Evolutionary conservation across 2,797 vertebrate species (phyloP).

Genomic region (Epinephelus malabaricus): DNA sequence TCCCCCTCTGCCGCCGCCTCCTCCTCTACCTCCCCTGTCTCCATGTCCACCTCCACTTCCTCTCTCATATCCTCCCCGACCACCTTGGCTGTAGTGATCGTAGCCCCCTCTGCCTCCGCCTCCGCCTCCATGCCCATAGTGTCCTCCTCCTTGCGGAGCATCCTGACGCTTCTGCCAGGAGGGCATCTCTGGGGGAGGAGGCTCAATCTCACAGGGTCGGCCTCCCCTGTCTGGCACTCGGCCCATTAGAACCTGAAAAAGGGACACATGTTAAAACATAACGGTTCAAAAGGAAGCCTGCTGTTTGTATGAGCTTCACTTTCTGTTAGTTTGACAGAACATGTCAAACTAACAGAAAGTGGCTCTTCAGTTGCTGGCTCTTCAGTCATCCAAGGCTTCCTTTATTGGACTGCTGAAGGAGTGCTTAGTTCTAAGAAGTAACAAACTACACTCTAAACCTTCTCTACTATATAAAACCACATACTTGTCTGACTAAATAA

Average conservation of each 20-base stretch:
- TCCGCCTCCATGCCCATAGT: slow-evolving; percentile 77
- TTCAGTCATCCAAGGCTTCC: background rate
- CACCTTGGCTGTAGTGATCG: slow-evolving; percentile 83
- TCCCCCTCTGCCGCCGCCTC: slow-evolving; percentile 82
- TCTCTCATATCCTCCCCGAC: slow-evolving; percentile 89
- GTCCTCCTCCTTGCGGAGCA: slow-evolving; percentile 88
- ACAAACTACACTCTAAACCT: no score
- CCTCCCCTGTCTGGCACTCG: slow-evolving; percentile 97
- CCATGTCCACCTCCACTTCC: slow-evolving; percentile 83
- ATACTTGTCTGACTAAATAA: background rate
- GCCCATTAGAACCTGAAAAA: slow-evolving; percentile 94
- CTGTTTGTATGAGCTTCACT: background rate
- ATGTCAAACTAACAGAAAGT: no score
- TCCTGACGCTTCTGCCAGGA: slow-evolving; percentile 98
- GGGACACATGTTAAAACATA: slow-evolving; percentile 8
- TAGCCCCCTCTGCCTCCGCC: slow-evolving; percentile 84
- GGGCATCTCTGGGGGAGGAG: slow-evolving; percentile 98
- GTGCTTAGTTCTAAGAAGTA: no score
- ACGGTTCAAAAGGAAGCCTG: background rate
- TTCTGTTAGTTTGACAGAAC: background rate
- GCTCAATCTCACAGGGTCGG: slow-evolving; percentile 96
- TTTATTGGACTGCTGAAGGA: background rate
- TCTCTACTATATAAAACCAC: background rate
- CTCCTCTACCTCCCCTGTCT: slow-evolving; percentile 79
- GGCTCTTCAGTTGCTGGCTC: background rate